Evolutionary conservation across 2,888 invertebrate genomes (phyloP).

Genomic region (Aphidoletes aphidimyza): DNA sequence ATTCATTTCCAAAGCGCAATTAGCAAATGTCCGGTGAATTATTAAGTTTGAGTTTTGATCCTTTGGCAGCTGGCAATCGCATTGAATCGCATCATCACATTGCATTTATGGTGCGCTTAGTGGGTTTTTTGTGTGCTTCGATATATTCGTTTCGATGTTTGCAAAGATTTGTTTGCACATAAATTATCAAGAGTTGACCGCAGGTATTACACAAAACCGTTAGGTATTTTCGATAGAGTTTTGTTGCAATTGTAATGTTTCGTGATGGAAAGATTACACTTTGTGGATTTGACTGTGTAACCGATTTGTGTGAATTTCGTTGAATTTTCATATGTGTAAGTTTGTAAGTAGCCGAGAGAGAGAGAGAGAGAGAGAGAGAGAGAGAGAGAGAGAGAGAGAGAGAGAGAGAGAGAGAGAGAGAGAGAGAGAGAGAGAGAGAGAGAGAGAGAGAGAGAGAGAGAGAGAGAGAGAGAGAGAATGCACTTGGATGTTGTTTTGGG

Average conservation of each 20-base stretch:
- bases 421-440: too few species aligned
- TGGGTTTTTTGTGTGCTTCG: too few species aligned
- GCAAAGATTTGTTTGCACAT: conserved; percentile 50
- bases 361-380: too few species aligned
- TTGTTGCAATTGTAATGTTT: neutral
- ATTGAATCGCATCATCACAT: neutral
- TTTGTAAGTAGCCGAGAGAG: too few species aligned
- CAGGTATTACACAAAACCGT: conserved; percentile 20
- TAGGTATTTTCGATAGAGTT: neutral
- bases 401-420: too few species aligned
- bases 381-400: too few species aligned
- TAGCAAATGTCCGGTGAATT: conserved; percentile 53
- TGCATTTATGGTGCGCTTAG: neutral
- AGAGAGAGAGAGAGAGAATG: too few species aligned
- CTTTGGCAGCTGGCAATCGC: neutral
- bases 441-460: too few species aligned
- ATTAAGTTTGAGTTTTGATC: conserved; percentile 52
- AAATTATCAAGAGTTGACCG: conserved; percentile 19
- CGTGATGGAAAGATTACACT: neutral
- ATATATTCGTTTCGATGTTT: neutral
- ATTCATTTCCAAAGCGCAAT: conserved; percentile 53
- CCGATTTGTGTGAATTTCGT: neutral
- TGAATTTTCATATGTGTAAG: too few species aligned
- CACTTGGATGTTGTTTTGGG: too few species aligned
- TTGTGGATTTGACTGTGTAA: neutral